A percentile compares a stretch with the other conserved stretches of the same genome.
phyloP scores from a whole-genome alignment of 2,888 invertebrate species.

The Catocala fraxini region DNA sequence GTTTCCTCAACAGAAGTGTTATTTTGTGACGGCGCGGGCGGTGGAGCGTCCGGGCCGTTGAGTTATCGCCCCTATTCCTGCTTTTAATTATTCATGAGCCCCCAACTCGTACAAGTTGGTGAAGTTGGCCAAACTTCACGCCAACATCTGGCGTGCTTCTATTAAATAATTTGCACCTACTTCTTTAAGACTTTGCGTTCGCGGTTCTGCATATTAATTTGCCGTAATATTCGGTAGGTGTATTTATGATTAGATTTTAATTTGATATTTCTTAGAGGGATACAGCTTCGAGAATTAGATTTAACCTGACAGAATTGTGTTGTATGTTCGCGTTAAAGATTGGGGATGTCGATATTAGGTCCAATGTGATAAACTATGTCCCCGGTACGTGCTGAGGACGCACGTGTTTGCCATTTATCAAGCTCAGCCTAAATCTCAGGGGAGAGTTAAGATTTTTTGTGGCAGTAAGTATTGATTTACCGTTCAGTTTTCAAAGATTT shows the following conservation, averaged over 20 bases:
- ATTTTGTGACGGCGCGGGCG: constrained; percentile 62
- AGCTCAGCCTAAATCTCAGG: constrained; percentile 6
- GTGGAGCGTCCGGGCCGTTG: constrained; percentile 60
- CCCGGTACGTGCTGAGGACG: constrained; percentile 11
- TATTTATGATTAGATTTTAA: neutral
- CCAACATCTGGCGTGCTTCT: constrained; percentile 75
- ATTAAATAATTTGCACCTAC: constrained; percentile 78
- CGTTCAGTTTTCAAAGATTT: neutral
- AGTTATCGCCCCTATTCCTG: constrained; percentile 76
- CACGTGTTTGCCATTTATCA: constrained; percentile 13
- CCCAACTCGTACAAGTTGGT: constrained; percentile 65
- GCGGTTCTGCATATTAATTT: constrained; percentile 58
- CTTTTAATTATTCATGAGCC: constrained; percentile 84
- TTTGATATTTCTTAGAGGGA: neutral
- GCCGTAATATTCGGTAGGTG: constrained; percentile 5
- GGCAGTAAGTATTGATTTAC: constrained; percentile 2
- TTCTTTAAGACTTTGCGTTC: constrained; percentile 62
- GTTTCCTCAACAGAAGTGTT: constrained; percentile 72
- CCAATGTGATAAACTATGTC: constrained; percentile 6
- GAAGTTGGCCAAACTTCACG: constrained; percentile 62
- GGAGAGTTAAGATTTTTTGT: constrained; percentile 9
- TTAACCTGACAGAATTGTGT: neutral
- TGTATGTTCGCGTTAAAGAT: neutral
- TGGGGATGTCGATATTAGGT: constrained; percentile 7
- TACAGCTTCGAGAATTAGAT: no score